phyloP scores from a whole-genome alignment of 1,140 invertebrate species.

The Drosophila sucinea region DNA sequence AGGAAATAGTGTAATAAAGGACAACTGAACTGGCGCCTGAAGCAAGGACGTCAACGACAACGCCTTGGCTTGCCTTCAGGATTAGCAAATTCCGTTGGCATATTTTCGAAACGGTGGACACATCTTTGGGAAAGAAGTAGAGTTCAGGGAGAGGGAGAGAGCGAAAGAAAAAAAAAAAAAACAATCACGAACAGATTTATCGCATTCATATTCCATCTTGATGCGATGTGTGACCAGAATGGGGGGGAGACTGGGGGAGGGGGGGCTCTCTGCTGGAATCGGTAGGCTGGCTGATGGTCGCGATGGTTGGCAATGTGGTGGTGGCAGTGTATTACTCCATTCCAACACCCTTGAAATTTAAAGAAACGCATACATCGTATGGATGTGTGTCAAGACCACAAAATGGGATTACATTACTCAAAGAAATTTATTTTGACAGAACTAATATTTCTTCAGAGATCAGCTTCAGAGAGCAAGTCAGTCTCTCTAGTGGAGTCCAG shows the following conservation, averaged over 20 bases:
- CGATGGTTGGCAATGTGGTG: neutral
- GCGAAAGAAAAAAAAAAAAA: conserved; percentile 44
- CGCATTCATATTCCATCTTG: conserved; percentile 78
- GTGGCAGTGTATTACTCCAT: neutral
- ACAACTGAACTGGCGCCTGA: conserved; percentile 53
- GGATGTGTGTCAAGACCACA: conserved; percentile 70
- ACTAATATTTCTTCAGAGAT: conserved; percentile 82
- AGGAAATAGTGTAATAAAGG: conserved; percentile 77
- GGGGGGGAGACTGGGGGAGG: neutral
- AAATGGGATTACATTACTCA: conserved; percentile 83
- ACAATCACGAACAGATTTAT: conserved; percentile 82
- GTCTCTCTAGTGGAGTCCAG: neutral
- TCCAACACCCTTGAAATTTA: conserved; percentile 25
- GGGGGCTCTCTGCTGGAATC: conserved; percentile 10
- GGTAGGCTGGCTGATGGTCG: neutral
- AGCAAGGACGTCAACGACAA: conserved; percentile 2
- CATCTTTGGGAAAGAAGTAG: conserved; percentile 24
- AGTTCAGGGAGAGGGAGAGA: neutral
- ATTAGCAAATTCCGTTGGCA: conserved; percentile 76
- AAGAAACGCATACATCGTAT: conserved; percentile 30
- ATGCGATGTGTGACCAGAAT: conserved; percentile 72
- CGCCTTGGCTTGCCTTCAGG: conserved; percentile 32
- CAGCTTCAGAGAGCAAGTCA: conserved; percentile 18
- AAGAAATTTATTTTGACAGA: conserved; percentile 83
- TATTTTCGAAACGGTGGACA: conserved; percentile 54